A percentile compares a stretch with the other conserved stretches of the same genome.
phyloP scores from a whole-genome alignment of 2,797 vertebrate genomes.

The Salarias fasciatus region DNA sequence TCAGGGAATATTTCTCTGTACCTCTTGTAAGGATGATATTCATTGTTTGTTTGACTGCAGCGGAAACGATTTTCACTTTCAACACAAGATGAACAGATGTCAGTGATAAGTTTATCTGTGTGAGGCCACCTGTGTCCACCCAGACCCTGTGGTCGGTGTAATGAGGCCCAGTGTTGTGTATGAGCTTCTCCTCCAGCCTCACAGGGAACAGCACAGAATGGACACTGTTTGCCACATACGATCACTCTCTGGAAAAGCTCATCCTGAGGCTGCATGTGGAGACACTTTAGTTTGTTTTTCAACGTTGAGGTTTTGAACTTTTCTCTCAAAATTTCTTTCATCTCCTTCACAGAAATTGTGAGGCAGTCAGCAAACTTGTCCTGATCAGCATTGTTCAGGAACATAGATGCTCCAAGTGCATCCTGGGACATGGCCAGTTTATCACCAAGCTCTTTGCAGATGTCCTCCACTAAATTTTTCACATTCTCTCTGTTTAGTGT shows the following conservation, averaged over 20 bases:
- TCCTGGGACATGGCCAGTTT: too few species aligned
- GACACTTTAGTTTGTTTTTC: not conserved
- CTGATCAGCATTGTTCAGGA: too few species aligned
- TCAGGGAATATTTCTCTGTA: too few species aligned
- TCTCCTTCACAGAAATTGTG: slow-evolving; percentile 29
- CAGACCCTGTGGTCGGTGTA: slow-evolving; percentile 67
- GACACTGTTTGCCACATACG: too few species aligned
- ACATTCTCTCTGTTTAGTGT: too few species aligned
- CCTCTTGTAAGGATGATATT: slow-evolving; percentile 40
- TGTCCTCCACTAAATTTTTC: too few species aligned
- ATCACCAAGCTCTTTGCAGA: too few species aligned
- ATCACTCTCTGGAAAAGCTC: too few species aligned
- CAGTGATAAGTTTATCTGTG: fast-evolving
- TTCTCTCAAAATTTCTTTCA: slow-evolving; percentile 23
- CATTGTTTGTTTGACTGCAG: fast-evolving
- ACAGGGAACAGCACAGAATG: too few species aligned
- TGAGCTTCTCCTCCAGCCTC: too few species aligned
- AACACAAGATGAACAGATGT: slow-evolving; percentile 61
- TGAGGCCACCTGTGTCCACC: fast-evolving
- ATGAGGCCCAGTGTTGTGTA: slow-evolving; percentile 49
- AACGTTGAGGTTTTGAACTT: slow-evolving; percentile 1
- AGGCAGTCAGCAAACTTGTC: slow-evolving; percentile 62
- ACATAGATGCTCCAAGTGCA: too few species aligned
- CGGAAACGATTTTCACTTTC: fast-evolving
- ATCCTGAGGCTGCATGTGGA: too few species aligned